These are phyloP conservation scores for Ceraclea dissimilis DNA, from an alignment of 2,888 invertebrate genomes.

Conservation along the genomic window DNA sequence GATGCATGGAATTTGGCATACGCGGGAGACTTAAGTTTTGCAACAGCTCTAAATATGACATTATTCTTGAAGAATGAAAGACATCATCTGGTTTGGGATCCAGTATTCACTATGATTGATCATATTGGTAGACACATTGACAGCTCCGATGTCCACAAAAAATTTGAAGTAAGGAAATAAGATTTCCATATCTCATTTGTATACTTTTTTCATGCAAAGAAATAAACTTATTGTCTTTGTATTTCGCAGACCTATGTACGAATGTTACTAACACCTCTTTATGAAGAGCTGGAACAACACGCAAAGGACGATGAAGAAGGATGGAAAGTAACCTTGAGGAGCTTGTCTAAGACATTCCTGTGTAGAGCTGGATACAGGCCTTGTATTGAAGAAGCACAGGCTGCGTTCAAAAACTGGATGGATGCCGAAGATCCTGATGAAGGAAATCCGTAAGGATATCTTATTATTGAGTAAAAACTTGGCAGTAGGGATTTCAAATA, in stretches of 20 bases:
- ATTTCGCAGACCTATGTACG: conserved; percentile 58
- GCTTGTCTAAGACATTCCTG: conserved; percentile 62
- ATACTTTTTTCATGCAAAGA: not conserved
- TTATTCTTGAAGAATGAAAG: conserved; percentile 65
- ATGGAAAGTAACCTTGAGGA: conserved; percentile 60
- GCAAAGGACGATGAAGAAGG: conserved; percentile 52
- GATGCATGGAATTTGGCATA: conserved; percentile 74
- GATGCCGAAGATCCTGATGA: conserved; percentile 63
- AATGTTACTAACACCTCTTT: conserved; percentile 60
- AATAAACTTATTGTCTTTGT: too few relatives aligned
- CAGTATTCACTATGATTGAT: conserved; percentile 75
- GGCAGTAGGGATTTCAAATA: too few relatives aligned
- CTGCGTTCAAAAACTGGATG: conserved; percentile 70
- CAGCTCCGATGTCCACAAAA: conserved; percentile 54
- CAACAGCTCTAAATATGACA: conserved; percentile 72
- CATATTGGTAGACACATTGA: conserved; percentile 70
- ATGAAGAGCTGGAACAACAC: conserved; percentile 56
- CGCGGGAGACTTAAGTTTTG: conserved; percentile 68
- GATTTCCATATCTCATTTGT: too few relatives aligned
- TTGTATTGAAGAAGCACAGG: conserved; percentile 68
- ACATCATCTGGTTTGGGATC: conserved; percentile 73
- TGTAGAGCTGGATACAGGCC: conserved; percentile 70
- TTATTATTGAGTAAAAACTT: not conserved
- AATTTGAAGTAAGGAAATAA: conserved; percentile 61
- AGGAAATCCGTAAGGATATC: conserved; percentile 65